phyloP scores from a whole-genome alignment of 2,113 vertebrate species.

The Natator depressus region DNA sequence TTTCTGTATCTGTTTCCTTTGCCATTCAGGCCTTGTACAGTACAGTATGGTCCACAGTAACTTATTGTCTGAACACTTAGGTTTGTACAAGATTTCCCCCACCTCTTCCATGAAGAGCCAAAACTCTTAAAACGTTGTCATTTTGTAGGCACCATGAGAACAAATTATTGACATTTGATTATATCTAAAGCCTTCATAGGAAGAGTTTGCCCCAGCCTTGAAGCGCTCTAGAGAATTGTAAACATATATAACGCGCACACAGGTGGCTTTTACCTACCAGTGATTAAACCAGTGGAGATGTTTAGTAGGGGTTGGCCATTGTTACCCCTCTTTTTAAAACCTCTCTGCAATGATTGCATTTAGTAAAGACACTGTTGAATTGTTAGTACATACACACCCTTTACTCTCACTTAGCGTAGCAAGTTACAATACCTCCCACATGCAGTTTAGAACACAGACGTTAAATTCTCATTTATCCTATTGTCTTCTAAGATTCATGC shows the following conservation, averaged over 20 bases:
- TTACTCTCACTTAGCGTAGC: not conserved
- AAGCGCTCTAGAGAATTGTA: not conserved
- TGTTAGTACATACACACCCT: accelerated
- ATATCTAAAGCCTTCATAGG: not conserved
- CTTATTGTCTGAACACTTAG: not conserved
- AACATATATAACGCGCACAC: not conserved
- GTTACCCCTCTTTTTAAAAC: not conserved
- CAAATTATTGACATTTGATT: not conserved
- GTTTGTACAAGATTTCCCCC: not conserved
- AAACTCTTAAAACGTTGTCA: not conserved
- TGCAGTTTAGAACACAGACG: not conserved
- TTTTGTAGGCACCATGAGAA: not conserved
- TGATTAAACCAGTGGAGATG: not conserved
- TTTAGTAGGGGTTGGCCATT: not conserved
- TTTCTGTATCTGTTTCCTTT: not conserved
- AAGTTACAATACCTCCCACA: not conserved
- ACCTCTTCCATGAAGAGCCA: not conserved
- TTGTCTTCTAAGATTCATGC: not conserved
- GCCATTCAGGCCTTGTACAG: not conserved
- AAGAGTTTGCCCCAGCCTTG: not conserved
- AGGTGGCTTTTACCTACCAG: not conserved
- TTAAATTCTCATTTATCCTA: not conserved
- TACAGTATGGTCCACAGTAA: not conserved
- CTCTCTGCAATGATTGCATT: not conserved
- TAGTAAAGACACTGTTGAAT: not conserved